Percentiles rank a stretch among this genome's conserved stretches.
Conservation (phyloP, 23 tunicate genomes). For the Ascidia mentula region DNA sequence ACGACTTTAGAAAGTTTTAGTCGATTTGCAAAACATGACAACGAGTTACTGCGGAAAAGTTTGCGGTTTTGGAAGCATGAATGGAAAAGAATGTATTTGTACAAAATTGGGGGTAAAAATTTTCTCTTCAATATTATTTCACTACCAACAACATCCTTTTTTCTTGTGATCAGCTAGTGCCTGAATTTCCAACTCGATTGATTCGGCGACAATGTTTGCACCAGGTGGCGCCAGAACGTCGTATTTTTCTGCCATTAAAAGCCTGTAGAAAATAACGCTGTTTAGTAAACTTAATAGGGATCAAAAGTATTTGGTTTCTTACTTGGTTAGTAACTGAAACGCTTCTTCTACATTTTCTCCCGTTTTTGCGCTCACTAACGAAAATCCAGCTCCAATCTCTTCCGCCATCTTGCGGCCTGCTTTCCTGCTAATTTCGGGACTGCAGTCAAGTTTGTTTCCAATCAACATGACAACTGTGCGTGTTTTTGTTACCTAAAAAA, state of each 20-base stretch:
- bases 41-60: too few relatives aligned
- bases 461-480: slow-evolving; percentile 17
- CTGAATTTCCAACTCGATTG: background rate
- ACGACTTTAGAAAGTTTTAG: too few relatives aligned
- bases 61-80: too few relatives aligned
- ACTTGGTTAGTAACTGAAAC: slow-evolving; percentile 13
- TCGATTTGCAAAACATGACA: too few relatives aligned
- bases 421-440: background rate
- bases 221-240: background rate
- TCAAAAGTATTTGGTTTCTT: too few relatives aligned
- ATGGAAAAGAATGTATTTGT: too few relatives aligned
- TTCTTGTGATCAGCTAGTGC: background rate
- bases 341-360: slow-evolving; percentile 29
- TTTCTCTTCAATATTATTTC: too few relatives aligned
- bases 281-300: too few relatives aligned
- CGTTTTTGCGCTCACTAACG: slow-evolving; percentile 16
- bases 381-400: background rate
- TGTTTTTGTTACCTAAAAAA: background rate
- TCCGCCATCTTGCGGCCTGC: slow-evolving; percentile 14
- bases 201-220: background rate
- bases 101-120: too few relatives aligned
- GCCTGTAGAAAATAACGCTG: background rate
- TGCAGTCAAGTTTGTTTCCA: slow-evolving; percentile 19
- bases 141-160: background rate
- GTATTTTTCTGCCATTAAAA: background rate